Conservation (phyloP, 2,797 vertebrate genomes). For the Danio aesculapii region DNA sequence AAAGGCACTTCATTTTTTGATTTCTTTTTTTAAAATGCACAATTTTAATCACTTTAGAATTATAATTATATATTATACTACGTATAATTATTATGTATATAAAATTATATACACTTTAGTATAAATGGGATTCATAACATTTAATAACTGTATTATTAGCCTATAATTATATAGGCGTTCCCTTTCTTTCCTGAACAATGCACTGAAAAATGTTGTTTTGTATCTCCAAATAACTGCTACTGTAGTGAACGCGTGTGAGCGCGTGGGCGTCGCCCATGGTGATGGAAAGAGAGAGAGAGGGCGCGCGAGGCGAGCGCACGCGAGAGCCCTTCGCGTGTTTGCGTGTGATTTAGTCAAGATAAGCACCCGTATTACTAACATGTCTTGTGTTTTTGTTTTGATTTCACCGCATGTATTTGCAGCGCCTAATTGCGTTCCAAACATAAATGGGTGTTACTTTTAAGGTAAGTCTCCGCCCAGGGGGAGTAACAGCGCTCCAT, state of each 20-base stretch:
- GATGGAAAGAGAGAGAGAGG: background rate
- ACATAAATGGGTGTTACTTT: slow-evolving; percentile 47
- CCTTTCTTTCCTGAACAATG: background rate
- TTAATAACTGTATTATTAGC: background rate
- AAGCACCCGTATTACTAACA: background rate
- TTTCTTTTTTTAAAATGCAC: background rate
- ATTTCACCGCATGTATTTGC: slow-evolving; percentile 10
- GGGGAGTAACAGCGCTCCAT: slow-evolving; percentile 77
- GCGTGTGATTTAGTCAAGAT: slow-evolving; percentile 23
- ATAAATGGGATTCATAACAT: background rate
- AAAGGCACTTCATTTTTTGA: background rate
- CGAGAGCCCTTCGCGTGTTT: background rate
- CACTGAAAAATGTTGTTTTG: background rate
- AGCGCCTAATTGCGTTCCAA: slow-evolving; percentile 12
- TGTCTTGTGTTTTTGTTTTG: slow-evolving; percentile 20
- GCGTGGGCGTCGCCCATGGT: slow-evolving; percentile 42
- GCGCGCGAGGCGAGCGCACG: slow-evolving; percentile 8
- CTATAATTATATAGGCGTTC: background rate
- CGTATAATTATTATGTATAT: too few relatives aligned
- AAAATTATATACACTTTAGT: background rate
- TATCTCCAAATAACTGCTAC: background rate
- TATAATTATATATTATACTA: too few relatives aligned
- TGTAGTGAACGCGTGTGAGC: background rate
- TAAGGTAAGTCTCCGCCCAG: slow-evolving; percentile 80
- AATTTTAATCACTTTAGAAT: background rate